A percentile compares a stretch with the other conserved stretches of the same genome.
Evolutionary conservation across 2,113 vertebrate species (phyloP).

Genomic region (Aegithalos caudatus): DNA sequence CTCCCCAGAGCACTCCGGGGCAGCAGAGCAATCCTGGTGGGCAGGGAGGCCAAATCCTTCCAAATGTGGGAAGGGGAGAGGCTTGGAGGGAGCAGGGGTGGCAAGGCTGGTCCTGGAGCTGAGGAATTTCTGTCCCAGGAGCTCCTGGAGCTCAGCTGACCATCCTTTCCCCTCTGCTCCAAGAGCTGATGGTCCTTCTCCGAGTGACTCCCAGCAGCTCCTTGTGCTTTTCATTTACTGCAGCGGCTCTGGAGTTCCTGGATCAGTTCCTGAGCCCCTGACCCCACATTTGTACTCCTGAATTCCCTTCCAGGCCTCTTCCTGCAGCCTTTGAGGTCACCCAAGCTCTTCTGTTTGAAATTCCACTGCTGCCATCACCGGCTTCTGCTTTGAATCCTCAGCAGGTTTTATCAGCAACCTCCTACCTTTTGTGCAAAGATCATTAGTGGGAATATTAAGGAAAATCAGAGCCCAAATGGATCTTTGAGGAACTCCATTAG

Average conservation of each 20-base stretch:
- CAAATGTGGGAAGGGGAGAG: not conserved
- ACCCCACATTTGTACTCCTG: not conserved
- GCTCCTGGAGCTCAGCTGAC: not conserved
- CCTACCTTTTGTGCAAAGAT: slow-evolving; percentile 52
- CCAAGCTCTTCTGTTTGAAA: not conserved
- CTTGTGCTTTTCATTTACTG: not conserved
- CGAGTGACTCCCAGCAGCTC: not conserved
- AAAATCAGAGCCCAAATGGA: slow-evolving; percentile 52
- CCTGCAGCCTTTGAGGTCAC: slow-evolving; percentile 28
- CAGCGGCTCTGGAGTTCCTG: not conserved
- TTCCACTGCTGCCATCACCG: not conserved
- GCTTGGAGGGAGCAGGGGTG: not conserved
- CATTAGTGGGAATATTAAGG: slow-evolving; percentile 56
- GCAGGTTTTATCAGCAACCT: slow-evolving; percentile 24
- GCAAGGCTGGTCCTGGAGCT: not conserved
- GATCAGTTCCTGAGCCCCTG: not conserved
- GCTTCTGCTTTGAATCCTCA: slow-evolving; percentile 9
- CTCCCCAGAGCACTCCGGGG: not conserved
- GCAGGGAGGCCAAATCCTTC: not conserved
- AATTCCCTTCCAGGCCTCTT: slow-evolving; percentile 37
- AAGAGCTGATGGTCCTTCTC: not conserved
- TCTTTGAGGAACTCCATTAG: slow-evolving; percentile 56
- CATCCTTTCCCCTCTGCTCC: not conserved
- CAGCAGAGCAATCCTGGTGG: not conserved
- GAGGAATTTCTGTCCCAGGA: not conserved